These are phyloP conservation scores for Gadopsis marmoratus DNA, from an alignment of 2,797 vertebrate species.

Conservation along the genomic window DNA sequence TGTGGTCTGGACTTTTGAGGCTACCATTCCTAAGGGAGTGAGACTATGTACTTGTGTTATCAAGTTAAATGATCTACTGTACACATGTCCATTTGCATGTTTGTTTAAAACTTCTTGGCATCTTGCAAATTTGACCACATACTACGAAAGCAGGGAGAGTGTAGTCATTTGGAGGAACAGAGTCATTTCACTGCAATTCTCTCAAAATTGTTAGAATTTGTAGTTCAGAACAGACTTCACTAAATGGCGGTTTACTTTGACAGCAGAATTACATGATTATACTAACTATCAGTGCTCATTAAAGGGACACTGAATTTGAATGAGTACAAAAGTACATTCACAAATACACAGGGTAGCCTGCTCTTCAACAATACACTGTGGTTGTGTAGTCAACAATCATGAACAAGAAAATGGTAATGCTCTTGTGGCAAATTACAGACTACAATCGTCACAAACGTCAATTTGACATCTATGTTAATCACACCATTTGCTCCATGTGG, in stretches of 20 bases:
- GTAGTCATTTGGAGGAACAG: neutral
- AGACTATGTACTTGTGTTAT: neutral
- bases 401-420: slow-evolving; percentile 3
- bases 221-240: neutral
- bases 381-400: slow-evolving; percentile 22
- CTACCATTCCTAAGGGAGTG: neutral
- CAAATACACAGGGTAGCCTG: slow-evolving; percentile 18
- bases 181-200: neutral
- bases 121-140: neutral
- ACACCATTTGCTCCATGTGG: neutral
- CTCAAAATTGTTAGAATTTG: neutral
- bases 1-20: neutral
- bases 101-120: neutral
- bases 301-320: slow-evolving; percentile 23
- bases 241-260: slow-evolving; percentile 20
- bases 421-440: slow-evolving; percentile 13
- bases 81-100: neutral
- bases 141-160: neutral
- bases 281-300: slow-evolving; percentile 16
- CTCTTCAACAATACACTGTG: slow-evolving; percentile 18
- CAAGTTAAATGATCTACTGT: neutral
- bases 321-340: slow-evolving; percentile 12
- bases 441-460: neutral
- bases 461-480: slow-evolving; percentile 2
- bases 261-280: slow-evolving; percentile 25